Conservation (phyloP, 2,888 invertebrate genomes). For the Allacma fusca region DNA sequence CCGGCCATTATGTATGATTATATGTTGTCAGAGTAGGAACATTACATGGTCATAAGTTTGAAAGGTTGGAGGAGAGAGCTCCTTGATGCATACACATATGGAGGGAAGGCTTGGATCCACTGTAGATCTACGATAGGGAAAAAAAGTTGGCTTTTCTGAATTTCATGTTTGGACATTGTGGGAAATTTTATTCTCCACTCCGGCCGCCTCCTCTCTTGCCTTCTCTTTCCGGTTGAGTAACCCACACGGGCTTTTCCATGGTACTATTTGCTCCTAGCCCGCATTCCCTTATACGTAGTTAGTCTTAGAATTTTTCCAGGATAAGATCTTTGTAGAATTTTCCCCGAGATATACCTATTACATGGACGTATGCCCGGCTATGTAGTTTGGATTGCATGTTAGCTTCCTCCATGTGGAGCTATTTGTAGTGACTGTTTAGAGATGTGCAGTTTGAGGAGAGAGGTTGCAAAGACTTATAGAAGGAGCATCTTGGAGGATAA, state of each 20-base stretch:
- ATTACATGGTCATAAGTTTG: conserved; percentile 40
- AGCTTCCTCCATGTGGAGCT: no score
- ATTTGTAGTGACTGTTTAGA: no score
- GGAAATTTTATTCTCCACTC: conserved; percentile 45
- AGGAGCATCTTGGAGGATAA: no score
- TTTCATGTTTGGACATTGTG: conserved; percentile 45
- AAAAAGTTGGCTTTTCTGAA: conserved; percentile 18
- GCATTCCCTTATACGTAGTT: conserved; percentile 1
- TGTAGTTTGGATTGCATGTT: no score
- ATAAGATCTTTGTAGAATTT: no score
- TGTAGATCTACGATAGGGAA: not conserved
- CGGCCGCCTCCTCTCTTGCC: conserved; percentile 32
- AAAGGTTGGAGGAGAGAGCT: conserved; percentile 27
- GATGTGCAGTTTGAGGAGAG: no score
- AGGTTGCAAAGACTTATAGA: no score
- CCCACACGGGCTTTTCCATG: conserved; percentile 29
- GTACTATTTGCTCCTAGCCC: not conserved
- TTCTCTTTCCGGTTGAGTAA: conserved; percentile 46
- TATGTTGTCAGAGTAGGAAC: conserved; percentile 26
- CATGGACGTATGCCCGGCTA: no score
- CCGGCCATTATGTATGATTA: conserved; percentile 35
- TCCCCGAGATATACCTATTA: no score
- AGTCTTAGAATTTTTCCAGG: no score
- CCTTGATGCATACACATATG: no score
- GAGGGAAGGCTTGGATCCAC: not conserved